Evolutionary conservation across 2,797 vertebrate genomes (phyloP).

Genomic region (Syngnathus rostellatus): DNA sequence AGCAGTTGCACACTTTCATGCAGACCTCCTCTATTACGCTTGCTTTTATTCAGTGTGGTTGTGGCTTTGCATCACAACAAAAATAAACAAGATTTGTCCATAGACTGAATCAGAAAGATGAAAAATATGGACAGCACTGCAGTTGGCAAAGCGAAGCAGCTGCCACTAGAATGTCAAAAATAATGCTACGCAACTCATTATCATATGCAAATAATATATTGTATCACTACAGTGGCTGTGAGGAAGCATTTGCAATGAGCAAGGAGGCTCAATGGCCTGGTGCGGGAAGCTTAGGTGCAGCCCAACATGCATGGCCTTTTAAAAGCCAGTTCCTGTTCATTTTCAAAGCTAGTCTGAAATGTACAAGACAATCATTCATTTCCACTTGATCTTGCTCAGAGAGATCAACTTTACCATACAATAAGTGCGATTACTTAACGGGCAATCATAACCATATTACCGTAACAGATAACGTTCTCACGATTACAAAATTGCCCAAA

Average conservation of each 20-base stretch:
- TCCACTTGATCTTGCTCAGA: not conserved
- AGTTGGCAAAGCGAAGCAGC: not conserved
- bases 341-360: constrained; percentile 13
- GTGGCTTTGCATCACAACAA: not conserved
- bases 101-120: not conserved
- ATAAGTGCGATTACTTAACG: not conserved
- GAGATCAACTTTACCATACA: not conserved
- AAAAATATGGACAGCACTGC: not conserved
- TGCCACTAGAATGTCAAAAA: not conserved
- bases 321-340: constrained; percentile 35
- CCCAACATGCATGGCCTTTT: constrained; percentile 64
- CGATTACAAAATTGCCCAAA: not conserved
- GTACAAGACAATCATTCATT: not conserved
- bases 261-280: constrained; percentile 36
- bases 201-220: not conserved
- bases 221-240: not conserved
- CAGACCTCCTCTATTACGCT: not conserved
- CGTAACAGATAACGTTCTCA: not conserved
- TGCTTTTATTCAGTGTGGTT: not conserved
- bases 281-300: constrained; percentile 27
- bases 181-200: not conserved
- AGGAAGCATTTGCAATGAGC: constrained; percentile 5
- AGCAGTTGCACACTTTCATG: not conserved
- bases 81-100: not conserved
- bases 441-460: not conserved